These are phyloP conservation scores for Acrobasis consociella DNA, from an alignment of 2,888 invertebrate species.

Conservation along the genomic window DNA sequence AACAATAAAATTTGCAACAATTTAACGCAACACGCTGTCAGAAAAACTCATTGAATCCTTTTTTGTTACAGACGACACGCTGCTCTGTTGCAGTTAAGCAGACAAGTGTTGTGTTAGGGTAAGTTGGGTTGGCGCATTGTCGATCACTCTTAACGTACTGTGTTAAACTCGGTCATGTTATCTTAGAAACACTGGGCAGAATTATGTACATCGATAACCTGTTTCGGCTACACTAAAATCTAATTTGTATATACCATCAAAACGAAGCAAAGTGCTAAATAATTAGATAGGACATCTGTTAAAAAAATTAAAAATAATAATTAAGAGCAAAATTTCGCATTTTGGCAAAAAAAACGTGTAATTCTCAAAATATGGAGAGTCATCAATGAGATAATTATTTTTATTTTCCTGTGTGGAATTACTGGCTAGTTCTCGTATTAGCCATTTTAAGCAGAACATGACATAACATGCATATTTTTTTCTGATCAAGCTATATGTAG, in stretches of 20 bases:
- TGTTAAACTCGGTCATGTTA: conserved; percentile 13
- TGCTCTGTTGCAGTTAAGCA: conserved; percentile 53
- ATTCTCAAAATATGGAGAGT: too few relatives aligned
- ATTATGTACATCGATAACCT: not conserved
- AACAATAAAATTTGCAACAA: too few relatives aligned
- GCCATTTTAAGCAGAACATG: too few relatives aligned
- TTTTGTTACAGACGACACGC: conserved; percentile 50
- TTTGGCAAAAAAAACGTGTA: too few relatives aligned
- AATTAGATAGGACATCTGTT: too few relatives aligned
- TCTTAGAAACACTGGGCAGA: conserved; percentile 12
- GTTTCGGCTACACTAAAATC: too few relatives aligned
- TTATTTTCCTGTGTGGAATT: not conserved
- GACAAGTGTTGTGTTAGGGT: conserved; percentile 61
- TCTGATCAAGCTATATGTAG: not conserved
- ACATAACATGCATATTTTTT: not conserved
- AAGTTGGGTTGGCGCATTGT: conserved; percentile 36
- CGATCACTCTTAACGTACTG: conserved; percentile 21
- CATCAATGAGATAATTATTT: not conserved
- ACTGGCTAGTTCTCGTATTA: too few relatives aligned
- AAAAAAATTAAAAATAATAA: too few relatives aligned
- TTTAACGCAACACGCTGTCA: not conserved
- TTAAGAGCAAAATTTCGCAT: too few relatives aligned
- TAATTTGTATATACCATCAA: too few relatives aligned
- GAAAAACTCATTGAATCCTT: not conserved
- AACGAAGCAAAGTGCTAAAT: too few relatives aligned